These are phyloP conservation scores for Buceros bicornis DNA, from an alignment of 2,797 vertebrate species.

Conservation along the genomic window DNA sequence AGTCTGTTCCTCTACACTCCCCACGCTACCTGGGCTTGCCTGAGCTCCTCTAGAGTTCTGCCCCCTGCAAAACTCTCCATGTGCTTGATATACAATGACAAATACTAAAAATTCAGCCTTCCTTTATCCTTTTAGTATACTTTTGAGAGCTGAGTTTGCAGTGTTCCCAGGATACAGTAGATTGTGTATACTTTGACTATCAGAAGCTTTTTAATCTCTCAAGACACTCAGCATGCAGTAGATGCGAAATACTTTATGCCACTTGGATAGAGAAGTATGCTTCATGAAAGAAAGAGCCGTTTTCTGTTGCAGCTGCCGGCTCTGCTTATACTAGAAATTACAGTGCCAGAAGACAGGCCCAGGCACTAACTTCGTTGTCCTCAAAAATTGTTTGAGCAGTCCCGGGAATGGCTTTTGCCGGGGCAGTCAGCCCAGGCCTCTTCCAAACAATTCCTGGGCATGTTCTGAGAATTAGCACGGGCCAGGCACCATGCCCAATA, in stretches of 20 bases:
- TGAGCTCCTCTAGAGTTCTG: not conserved
- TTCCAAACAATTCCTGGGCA: conserved; percentile 46
- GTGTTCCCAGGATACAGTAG: not conserved
- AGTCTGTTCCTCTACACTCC: not conserved
- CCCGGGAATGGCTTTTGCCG: conserved; percentile 32
- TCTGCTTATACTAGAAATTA: not conserved
- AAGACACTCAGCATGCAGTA: not conserved
- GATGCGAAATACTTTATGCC: not conserved
- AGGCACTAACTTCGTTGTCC: conserved; percentile 38
- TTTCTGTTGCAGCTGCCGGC: not conserved
- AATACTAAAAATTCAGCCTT: not conserved
- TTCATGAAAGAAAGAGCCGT: not conserved
- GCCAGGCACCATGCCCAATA: conserved; percentile 50
- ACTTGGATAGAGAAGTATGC: not conserved
- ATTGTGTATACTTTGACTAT: not conserved
- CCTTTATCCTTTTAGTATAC: not conserved
- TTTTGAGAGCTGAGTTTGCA: not conserved
- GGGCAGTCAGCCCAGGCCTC: conserved; percentile 17
- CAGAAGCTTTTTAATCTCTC: not conserved
- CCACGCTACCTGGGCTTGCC: not conserved
- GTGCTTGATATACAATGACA: not conserved
- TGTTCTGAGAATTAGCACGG: conserved; percentile 46
- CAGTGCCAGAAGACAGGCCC: not conserved
- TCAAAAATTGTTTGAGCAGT: not conserved
- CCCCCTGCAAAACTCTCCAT: not conserved